These are phyloP conservation scores for Megaceryle maxima DNA, from an alignment of 2,113 vertebrate species.

Conservation along the genomic window DNA sequence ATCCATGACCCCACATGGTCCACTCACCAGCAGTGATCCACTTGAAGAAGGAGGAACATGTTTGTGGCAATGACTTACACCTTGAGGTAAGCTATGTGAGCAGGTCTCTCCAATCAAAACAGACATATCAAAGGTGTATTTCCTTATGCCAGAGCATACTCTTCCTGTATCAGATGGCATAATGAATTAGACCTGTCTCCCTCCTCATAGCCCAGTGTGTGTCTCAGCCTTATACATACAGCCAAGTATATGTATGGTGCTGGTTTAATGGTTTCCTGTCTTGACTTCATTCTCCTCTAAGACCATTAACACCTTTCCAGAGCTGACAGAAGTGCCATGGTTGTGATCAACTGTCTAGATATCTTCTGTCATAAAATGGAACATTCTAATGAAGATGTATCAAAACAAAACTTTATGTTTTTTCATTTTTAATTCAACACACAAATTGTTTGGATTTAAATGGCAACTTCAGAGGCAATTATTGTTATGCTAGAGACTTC, in stretches of 20 bases:
- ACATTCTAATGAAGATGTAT: background rate
- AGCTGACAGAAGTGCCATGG: background rate
- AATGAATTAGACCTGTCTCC: background rate
- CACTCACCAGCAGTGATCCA: background rate
- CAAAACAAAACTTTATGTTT: background rate
- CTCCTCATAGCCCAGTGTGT: background rate
- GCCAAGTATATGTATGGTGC: background rate
- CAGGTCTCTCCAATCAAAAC: background rate
- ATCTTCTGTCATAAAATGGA: background rate
- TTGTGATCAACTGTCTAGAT: background rate
- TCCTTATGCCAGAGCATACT: background rate
- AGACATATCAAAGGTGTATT: background rate
- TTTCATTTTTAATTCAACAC: background rate
- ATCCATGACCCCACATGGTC: background rate
- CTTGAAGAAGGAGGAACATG: background rate
- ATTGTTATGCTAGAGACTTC: background rate
- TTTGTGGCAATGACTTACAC: background rate
- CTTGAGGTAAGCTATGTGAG: background rate
- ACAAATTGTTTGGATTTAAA: background rate
- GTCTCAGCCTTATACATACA: background rate
- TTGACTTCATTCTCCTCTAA: background rate
- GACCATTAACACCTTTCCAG: background rate
- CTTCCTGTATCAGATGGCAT: background rate
- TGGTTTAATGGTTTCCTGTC: background rate
- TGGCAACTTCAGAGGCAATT: background rate